Percentiles rank a stretch among this genome's conserved stretches.
Conservation (phyloP, 1,140 invertebrate genomes). For the Papilio aristodemus region DNA sequence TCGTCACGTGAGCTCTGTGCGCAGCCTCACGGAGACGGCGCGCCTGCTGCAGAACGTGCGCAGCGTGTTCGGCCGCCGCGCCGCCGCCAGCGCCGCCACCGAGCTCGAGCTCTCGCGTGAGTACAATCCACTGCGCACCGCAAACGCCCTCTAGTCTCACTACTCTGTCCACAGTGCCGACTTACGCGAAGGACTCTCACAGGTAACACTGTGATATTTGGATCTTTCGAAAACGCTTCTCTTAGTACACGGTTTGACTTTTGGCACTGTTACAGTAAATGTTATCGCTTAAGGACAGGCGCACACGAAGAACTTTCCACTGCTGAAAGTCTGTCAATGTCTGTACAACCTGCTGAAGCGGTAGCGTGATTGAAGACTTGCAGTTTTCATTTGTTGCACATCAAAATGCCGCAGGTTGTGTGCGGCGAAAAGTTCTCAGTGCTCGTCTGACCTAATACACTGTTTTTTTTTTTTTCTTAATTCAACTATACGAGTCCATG, state of each 20-base stretch:
- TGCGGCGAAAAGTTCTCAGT: neutral
- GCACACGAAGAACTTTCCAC: neutral
- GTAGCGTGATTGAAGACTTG: no score
- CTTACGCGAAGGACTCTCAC: neutral
- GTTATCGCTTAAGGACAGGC: neutral
- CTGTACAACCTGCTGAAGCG: neutral
- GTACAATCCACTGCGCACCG: constrained; percentile 82
- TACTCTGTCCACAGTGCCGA: neutral
- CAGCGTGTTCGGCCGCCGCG: constrained; percentile 92
- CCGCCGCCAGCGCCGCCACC: constrained; percentile 88
- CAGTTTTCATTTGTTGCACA: neutral
- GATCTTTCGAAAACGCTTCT: neutral
- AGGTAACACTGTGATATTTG: constrained; percentile 20
- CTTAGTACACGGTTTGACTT: constrained; percentile 39
- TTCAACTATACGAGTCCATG: neutral
- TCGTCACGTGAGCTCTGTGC: constrained; percentile 59
- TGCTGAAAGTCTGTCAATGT: neutral
- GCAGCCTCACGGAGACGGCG: constrained; percentile 97
- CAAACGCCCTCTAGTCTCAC: constrained; percentile 11
- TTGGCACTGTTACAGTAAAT: constrained; percentile 7
- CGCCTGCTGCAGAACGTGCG: constrained; percentile 94
- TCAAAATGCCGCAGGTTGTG: neutral
- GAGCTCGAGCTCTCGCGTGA: constrained; percentile 96
- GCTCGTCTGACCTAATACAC: neutral
- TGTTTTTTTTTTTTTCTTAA: neutral